Evolutionary conservation across 2,797 vertebrate genomes (phyloP).

Genomic region (Aldrovandia affinis): DNA sequence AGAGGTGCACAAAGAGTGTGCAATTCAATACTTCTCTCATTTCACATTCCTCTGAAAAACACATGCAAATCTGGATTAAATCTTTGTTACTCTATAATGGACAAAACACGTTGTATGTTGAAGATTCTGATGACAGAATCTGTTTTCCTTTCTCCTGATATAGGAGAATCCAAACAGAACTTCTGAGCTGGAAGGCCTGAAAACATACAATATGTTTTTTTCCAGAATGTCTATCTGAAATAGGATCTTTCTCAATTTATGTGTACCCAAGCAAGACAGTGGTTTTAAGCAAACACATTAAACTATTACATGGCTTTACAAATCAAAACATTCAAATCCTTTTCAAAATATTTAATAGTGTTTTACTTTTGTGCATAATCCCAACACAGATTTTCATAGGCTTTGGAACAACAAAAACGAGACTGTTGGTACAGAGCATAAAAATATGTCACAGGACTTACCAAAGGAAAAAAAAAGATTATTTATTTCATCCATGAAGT

Average conservation of each 20-base stretch:
- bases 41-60: neutral
- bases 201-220: neutral
- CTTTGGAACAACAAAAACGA: neutral
- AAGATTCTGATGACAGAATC: neutral
- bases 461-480: neutral
- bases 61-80: neutral
- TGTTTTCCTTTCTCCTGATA: slow-evolving; percentile 13
- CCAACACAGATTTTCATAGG: slow-evolving; percentile 5
- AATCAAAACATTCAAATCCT: slow-evolving; percentile 26
- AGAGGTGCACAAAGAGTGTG: slow-evolving; percentile 25
- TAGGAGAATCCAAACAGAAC: neutral
- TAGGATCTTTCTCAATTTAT: neutral
- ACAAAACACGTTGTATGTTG: neutral
- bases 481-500: slow-evolving; percentile 6
- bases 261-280: slow-evolving; percentile 4
- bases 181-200: neutral
- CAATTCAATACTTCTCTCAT: neutral
- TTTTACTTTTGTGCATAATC: slow-evolving; percentile 21
- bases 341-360: slow-evolving; percentile 11
- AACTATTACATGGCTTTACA: slow-evolving; percentile 15
- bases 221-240: slow-evolving; percentile 8
- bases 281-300: neutral
- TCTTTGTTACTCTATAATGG: neutral
- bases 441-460: neutral
- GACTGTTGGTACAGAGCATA: neutral